Percentiles rank a stretch among this genome's conserved stretches.
phyloP scores from a whole-genome alignment of 2,113 vertebrate genomes.

The Brachypteracias leptosomus region DNA sequence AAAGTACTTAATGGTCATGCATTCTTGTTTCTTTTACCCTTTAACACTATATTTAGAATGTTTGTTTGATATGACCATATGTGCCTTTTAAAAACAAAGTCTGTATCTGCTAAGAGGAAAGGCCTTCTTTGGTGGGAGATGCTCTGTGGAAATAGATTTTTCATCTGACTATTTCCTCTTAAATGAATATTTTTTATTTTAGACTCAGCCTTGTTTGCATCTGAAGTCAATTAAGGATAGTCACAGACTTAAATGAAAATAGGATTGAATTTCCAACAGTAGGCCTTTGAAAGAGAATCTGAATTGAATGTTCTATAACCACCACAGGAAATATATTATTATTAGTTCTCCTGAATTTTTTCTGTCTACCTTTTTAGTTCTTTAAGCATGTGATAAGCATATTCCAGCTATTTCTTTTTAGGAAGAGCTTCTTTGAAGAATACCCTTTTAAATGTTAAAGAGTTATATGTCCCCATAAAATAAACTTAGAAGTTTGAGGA shows the following conservation, averaged over 20 bases:
- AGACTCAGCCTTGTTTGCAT: not conserved
- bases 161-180: not conserved
- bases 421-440: not conserved
- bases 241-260: not conserved
- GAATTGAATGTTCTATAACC: not conserved
- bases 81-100: not conserved
- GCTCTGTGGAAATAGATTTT: constrained; percentile 12
- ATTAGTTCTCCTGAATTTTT: not conserved
- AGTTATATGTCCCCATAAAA: not conserved
- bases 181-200: not conserved
- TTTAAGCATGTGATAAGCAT: not conserved
- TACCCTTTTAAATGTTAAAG: not conserved
- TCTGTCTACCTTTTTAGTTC: not conserved
- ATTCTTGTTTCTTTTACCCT: not conserved
- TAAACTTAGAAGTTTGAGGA: not conserved
- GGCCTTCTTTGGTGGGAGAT: not conserved
- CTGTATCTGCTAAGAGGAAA: not conserved
- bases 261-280: not conserved
- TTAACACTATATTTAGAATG: not conserved
- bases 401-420: not conserved
- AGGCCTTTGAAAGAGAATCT: not conserved
- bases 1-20: not conserved
- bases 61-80: not conserved
- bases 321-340: not conserved
- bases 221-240: constrained; percentile 2